Evolutionary conservation across 2,113 vertebrate species (phyloP).

Genomic region (Atrichornis clamosus): DNA sequence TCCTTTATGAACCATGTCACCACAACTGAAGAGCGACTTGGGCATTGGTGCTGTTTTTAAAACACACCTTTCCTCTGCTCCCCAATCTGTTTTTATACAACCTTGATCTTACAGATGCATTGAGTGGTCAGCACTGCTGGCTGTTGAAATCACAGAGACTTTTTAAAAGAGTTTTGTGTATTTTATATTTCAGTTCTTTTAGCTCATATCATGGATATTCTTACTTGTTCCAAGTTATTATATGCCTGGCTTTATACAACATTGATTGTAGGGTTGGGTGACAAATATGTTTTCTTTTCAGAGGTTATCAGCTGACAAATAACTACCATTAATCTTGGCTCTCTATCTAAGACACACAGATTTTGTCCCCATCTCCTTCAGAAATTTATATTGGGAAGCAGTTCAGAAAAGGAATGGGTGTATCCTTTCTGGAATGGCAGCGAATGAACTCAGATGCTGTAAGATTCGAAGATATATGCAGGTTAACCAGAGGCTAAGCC

Average conservation of each 20-base stretch:
- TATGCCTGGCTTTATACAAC: not conserved
- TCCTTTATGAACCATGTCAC: not conserved
- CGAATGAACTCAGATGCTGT: not conserved
- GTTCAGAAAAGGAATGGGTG: not conserved
- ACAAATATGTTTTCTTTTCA: constrained; percentile 20
- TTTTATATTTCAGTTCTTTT: not conserved
- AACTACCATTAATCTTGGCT: constrained; percentile 12
- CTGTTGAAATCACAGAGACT: not conserved
- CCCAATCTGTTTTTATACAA: not conserved
- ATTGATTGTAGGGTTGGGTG: not conserved
- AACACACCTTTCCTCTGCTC: not conserved
- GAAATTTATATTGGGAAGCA: not conserved
- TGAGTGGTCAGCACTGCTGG: not conserved
- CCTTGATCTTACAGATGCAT: rapidly evolving
- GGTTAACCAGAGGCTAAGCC: no score
- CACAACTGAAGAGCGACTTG: not conserved
- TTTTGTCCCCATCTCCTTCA: not conserved
- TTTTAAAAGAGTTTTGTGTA: not conserved
- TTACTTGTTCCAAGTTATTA: not conserved
- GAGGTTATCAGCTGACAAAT: constrained; percentile 29
- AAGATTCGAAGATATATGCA: no score
- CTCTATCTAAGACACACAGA: not conserved
- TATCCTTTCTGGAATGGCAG: not conserved
- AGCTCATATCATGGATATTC: not conserved
- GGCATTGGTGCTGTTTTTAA: not conserved